These are phyloP conservation scores for Nettapus auritus DNA, from an alignment of 2,113 vertebrate species.

Conservation along the genomic window DNA sequence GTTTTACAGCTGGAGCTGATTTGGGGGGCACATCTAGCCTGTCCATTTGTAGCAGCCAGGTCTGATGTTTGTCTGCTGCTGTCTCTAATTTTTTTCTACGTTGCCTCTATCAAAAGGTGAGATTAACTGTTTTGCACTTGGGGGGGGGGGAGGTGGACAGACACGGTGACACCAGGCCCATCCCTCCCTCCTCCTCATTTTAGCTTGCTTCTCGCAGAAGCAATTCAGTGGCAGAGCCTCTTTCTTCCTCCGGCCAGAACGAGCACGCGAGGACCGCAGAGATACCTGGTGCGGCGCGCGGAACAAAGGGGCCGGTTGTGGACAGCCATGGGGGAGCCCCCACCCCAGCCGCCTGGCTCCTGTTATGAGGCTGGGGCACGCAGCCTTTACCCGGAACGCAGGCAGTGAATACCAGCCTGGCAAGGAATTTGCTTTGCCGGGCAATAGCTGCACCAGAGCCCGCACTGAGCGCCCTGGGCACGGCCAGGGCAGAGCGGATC, in stretches of 20 bases:
- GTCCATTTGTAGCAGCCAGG: slow-evolving; percentile 31
- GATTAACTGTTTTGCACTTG: neutral
- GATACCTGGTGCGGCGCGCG: accelerated
- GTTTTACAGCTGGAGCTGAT: slow-evolving; percentile 59
- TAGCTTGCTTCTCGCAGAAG: neutral
- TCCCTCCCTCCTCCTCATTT: neutral
- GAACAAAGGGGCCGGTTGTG: neutral
- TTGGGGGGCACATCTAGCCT: slow-evolving; percentile 14
- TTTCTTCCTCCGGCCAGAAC: neutral
- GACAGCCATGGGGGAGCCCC: neutral
- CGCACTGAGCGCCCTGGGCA: neutral
- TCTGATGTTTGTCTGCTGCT: slow-evolving; percentile 27
- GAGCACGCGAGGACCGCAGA: accelerated
- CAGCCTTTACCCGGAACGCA: neutral
- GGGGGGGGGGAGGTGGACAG: neutral
- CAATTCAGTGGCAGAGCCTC: neutral
- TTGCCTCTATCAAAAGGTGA: slow-evolving; percentile 22
- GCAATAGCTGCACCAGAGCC: neutral
- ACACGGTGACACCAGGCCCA: neutral
- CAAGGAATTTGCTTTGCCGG: neutral
- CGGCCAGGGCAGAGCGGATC: accelerated
- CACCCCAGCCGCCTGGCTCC: neutral
- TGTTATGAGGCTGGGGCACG: neutral
- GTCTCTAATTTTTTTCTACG: neutral
- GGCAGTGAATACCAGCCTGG: neutral